These are phyloP conservation scores for Oligia fasciuncula DNA, from an alignment of 2,888 invertebrate genomes.

Conservation along the genomic window DNA sequence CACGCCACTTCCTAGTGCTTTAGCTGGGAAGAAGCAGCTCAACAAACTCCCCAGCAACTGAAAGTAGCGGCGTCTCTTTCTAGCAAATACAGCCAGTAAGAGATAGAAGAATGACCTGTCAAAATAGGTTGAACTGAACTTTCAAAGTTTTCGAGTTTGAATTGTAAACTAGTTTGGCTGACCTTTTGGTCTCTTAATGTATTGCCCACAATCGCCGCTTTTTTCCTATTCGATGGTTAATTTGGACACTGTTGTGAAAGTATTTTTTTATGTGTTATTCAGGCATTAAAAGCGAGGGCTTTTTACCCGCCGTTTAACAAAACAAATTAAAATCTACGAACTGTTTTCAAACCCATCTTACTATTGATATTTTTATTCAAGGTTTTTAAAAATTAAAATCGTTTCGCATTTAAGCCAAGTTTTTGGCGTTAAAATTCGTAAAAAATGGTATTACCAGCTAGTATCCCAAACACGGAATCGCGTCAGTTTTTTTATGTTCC, in stretches of 20 bases:
- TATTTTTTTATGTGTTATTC: too few species aligned
- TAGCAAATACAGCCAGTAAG: neutral
- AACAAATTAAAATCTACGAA: neutral
- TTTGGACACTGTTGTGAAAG: too few species aligned
- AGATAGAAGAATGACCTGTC: neutral
- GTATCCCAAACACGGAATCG: slow-evolving; percentile 39
- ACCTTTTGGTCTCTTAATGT: neutral
- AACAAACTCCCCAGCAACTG: neutral
- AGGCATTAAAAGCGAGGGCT: neutral
- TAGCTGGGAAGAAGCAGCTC: neutral
- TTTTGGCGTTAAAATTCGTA: neutral
- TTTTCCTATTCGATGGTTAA: neutral
- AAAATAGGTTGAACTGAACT: slow-evolving; percentile 11
- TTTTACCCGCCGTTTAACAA: neutral
- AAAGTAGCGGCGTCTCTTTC: too few species aligned
- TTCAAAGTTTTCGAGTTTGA: slow-evolving; percentile 11
- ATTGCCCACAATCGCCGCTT: neutral
- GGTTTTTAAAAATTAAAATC: neutral
- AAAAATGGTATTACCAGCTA: neutral
- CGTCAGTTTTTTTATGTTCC: slow-evolving; percentile 66
- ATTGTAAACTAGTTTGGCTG: neutral
- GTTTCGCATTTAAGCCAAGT: neutral
- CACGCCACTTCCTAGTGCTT: neutral
- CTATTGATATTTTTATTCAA: neutral
- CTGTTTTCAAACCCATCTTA: neutral